Evolutionary conservation across 1,140 invertebrate species (phyloP).

Genomic region (Goniozus legneri): DNA sequence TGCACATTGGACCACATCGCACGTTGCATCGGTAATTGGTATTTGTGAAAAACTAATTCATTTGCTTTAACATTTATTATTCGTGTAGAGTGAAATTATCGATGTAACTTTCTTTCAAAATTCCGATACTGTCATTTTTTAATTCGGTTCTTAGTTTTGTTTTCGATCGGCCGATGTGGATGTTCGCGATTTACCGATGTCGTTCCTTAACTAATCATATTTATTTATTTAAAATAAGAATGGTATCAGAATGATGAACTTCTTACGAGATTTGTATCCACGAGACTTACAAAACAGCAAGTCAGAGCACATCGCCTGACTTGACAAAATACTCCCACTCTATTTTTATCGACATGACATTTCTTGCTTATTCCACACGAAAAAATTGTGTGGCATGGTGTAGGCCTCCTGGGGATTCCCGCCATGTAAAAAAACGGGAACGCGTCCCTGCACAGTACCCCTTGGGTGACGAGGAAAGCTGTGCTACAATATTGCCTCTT

Average conservation of each 20-base stretch:
- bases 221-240: too few species aligned
- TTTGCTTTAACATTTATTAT: too few species aligned
- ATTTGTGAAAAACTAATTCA: too few species aligned
- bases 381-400: conserved; percentile 49
- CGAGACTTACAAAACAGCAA: conserved; percentile 5
- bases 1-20: too few species aligned
- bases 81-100: too few species aligned
- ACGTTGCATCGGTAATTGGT: too few species aligned
- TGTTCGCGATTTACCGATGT: conserved; percentile 3
- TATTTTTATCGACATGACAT: background rate
- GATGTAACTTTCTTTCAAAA: too few species aligned
- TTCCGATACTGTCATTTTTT: too few species aligned
- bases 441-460: conserved; percentile 52
- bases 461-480: conserved; percentile 54
- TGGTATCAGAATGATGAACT: conserved; percentile 25
- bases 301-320: conserved; percentile 3
- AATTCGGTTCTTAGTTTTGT: too few species aligned
- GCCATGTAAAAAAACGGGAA: conserved; percentile 57
- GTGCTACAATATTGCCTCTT: conserved; percentile 24
- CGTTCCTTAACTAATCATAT: conserved; percentile 14
- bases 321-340: background rate
- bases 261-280: conserved; percentile 31
- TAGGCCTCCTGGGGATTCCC: conserved; percentile 56
- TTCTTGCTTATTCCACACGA: conserved; percentile 20
- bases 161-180: background rate